Percentiles rank a stretch among this genome's conserved stretches.
phyloP scores from a whole-genome alignment of 2,113 vertebrate genomes.

The Phaethornis superciliosus region DNA sequence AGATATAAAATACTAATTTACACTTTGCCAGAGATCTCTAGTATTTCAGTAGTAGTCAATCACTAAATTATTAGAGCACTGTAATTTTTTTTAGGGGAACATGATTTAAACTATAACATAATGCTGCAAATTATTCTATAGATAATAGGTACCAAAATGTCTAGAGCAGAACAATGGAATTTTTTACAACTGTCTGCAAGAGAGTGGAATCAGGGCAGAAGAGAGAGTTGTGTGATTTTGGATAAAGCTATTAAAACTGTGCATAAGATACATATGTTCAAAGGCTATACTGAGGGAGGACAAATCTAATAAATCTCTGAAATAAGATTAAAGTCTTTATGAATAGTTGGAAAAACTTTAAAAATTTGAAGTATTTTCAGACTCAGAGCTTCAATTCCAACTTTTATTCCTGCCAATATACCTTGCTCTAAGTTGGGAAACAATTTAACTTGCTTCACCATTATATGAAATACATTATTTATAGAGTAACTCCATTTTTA shows the following conservation, averaged over 20 bases:
- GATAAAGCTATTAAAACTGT: not conserved
- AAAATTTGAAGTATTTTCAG: not conserved
- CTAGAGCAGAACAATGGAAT: not conserved
- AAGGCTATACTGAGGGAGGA: not conserved
- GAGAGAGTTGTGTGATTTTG: not conserved
- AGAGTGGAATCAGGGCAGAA: not conserved
- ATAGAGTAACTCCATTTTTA: not conserved
- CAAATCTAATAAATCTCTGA: not conserved
- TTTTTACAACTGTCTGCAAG: not conserved
- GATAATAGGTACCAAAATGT: not conserved
- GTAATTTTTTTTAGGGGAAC: not conserved
- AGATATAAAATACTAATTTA: slow-evolving; percentile 63
- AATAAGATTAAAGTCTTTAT: not conserved
- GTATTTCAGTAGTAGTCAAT: slow-evolving; percentile 18
- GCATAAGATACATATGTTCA: not conserved
- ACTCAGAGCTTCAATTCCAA: not conserved
- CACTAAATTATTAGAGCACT: not conserved
- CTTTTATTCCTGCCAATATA: not conserved
- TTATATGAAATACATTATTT: not conserved
- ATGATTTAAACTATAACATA: not conserved
- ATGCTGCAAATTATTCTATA: slow-evolving; percentile 29
- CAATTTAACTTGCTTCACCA: not conserved
- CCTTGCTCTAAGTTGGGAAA: not conserved
- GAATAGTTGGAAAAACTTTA: not conserved
- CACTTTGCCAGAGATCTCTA: slow-evolving; percentile 13